Conservation (phyloP, 2,797 vertebrate genomes). For the Dermochelys coriacea region DNA sequence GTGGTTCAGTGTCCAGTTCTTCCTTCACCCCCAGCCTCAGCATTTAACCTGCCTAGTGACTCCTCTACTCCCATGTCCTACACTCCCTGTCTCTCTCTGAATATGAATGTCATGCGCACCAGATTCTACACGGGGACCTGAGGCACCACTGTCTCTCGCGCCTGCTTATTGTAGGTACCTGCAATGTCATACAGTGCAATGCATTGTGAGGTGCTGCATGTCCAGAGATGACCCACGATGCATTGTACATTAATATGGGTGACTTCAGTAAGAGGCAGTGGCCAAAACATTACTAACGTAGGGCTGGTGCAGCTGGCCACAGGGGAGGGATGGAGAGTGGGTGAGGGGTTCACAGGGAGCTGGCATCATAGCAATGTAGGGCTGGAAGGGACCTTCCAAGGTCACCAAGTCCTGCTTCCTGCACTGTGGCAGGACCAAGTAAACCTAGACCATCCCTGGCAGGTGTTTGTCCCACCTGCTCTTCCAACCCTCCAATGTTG, state of each 20-base stretch:
- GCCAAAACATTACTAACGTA: neutral
- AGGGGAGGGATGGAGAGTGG: neutral
- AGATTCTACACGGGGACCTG: neutral
- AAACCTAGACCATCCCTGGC: neutral
- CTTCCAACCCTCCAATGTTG: neutral
- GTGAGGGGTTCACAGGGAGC: neutral
- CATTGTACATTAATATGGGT: neutral
- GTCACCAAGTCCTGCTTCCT: neutral
- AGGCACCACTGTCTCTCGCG: neutral
- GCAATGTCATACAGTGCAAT: neutral
- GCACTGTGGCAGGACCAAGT: neutral
- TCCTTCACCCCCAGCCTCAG: no score
- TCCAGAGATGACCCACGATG: neutral
- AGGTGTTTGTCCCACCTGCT: neutral
- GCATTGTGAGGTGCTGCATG: neutral
- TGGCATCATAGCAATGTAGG: neutral
- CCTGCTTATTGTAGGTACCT: neutral
- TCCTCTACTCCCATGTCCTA: no score
- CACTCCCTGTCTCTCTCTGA: neutral
- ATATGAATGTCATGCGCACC: neutral
- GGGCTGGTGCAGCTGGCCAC: neutral
- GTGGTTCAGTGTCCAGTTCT: no score
- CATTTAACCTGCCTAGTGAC: no score
- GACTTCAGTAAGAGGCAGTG: neutral
- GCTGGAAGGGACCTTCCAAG: neutral